Conservation (phyloP, 2,888 invertebrate genomes). For the Lasioglossum marginatum region DNA sequence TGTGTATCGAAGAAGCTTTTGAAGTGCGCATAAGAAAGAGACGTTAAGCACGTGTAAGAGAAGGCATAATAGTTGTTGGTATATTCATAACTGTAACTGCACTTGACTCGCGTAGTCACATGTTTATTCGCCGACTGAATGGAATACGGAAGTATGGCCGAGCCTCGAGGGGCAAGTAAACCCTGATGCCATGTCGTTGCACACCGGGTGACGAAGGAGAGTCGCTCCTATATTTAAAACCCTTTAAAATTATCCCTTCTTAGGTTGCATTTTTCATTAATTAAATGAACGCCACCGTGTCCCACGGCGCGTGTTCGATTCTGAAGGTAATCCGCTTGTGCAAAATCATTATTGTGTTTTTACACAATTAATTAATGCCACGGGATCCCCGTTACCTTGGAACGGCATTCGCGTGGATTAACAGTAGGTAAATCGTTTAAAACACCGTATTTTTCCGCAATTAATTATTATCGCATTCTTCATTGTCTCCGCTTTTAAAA, state of each 20-base stretch:
- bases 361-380: background rate
- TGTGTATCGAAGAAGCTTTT: background rate
- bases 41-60: background rate
- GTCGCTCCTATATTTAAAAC: too few species aligned
- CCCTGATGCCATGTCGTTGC: background rate
- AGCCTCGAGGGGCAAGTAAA: conserved; percentile 17
- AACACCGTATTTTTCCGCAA: background rate
- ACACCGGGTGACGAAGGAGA: background rate
- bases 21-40: background rate
- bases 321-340: background rate
- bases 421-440: background rate
- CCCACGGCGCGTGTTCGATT: background rate
- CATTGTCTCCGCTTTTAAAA: background rate
- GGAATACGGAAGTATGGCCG: conserved; percentile 33
- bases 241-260: background rate
- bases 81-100: conserved; percentile 24
- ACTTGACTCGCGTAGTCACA: conserved; percentile 24
- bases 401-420: background rate
- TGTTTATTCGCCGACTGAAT: conserved; percentile 48
- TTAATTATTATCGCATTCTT: background rate
- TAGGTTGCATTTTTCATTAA: background rate
- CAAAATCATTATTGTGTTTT: background rate
- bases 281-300: background rate
- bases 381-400: background rate
- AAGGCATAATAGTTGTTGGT: background rate